Conservation (phyloP, 2,888 invertebrate genomes). For the Saturnia pavonia region DNA sequence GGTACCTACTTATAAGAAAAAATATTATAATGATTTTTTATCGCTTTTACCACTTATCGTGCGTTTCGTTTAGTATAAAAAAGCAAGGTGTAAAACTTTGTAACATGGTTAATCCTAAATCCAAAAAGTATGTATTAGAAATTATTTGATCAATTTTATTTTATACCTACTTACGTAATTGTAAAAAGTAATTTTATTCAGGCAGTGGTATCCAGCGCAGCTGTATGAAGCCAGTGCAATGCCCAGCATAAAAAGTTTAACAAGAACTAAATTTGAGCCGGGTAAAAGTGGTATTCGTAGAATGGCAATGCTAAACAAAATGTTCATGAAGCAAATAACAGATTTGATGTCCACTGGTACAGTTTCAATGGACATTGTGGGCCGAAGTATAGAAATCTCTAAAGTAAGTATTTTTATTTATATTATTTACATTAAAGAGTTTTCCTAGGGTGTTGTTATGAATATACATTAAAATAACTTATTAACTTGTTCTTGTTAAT, state of each 20-base stretch:
- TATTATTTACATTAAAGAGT: not conserved
- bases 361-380: constrained; percentile 81
- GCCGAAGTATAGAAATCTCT: constrained; percentile 87
- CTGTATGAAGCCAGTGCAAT: constrained; percentile 42
- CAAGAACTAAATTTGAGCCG: constrained; percentile 73
- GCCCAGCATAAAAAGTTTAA: constrained; percentile 65
- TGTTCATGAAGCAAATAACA: constrained; percentile 91
- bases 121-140: constrained; percentile 53
- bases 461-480: not conserved
- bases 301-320: constrained; percentile 86
- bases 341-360: constrained; percentile 89
- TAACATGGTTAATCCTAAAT: constrained; percentile 70
- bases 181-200: constrained; percentile 36
- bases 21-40: constrained; percentile 42
- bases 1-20: not conserved
- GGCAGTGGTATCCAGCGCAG: constrained; percentile 61
- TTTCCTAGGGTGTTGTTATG: not conserved
- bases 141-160: constrained; percentile 5
- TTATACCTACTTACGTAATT: not conserved
- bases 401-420: constrained; percentile 62
- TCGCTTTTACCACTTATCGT: constrained; percentile 60
- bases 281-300: constrained; percentile 81
- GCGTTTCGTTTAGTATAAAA: constrained; percentile 48
- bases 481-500: too few relatives aligned
- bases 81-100: constrained; percentile 67